Percentiles rank a stretch among this genome's conserved stretches.
Conservation (phyloP, 2,113 vertebrate species). For the Charadrius vociferus region DNA sequence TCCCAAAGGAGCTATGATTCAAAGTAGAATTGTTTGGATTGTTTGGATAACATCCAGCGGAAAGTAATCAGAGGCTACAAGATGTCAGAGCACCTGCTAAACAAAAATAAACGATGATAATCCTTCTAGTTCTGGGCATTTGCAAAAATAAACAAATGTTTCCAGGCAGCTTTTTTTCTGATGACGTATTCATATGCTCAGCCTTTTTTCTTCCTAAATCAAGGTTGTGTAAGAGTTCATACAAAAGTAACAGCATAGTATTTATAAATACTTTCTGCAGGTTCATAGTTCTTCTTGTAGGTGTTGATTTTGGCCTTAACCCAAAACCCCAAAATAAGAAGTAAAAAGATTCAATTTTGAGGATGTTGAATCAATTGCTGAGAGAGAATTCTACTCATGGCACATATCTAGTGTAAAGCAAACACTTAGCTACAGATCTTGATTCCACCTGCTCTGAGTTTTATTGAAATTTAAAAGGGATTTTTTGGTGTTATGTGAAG, state of each 20-base stretch:
- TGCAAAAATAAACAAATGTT: neutral
- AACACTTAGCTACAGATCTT: neutral
- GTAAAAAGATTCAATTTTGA: neutral
- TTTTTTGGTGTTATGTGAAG: neutral
- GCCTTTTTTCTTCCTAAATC: neutral
- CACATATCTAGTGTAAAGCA: neutral
- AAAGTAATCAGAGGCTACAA: neutral
- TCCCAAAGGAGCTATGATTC: neutral
- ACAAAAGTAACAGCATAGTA: neutral
- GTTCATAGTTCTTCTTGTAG: neutral
- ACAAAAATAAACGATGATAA: neutral
- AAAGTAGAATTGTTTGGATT: neutral
- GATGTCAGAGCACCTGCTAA: neutral
- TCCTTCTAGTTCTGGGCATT: neutral
- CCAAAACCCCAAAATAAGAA: neutral
- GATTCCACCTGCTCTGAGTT: neutral
- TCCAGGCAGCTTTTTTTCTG: neutral
- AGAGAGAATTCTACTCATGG: neutral
- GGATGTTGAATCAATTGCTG: neutral
- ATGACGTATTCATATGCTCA: neutral
- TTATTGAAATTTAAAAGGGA: neutral
- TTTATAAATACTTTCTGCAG: neutral
- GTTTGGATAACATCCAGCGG: neutral
- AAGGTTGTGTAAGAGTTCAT: neutral
- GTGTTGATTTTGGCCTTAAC: neutral